phyloP scores from a whole-genome alignment of 2,888 invertebrate genomes.

The Xestoiulus laeticollis region DNA sequence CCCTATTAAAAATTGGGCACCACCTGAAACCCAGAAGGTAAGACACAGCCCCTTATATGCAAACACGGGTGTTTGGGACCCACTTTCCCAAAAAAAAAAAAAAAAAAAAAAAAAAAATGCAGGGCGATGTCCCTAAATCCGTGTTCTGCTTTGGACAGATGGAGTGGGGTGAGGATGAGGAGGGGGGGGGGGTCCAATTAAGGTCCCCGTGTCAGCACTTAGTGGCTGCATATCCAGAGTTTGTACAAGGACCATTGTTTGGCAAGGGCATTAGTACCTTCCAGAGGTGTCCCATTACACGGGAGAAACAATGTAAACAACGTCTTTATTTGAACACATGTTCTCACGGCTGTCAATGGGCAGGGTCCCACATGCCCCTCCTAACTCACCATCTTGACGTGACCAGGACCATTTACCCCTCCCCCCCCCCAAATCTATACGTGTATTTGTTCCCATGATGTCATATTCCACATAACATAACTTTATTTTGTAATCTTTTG shows the following conservation, averaged over 20 bases:
- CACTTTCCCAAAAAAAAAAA: too few relatives aligned
- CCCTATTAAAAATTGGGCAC: too few relatives aligned
- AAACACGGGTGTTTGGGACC: neutral
- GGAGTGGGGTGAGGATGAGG: neutral
- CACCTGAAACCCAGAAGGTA: too few relatives aligned
- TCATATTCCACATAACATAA: too few relatives aligned
- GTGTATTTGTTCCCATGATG: too few relatives aligned
- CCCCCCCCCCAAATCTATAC: too few relatives aligned
- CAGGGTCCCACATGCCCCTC: neutral
- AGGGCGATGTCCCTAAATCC: neutral
- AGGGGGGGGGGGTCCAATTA: neutral
- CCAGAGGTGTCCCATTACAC: neutral
- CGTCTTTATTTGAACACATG: constrained; percentile 37
- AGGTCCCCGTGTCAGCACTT: constrained; percentile 31
- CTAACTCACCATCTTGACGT: too few relatives aligned
- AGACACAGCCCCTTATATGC: too few relatives aligned
- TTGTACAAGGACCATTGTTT: constrained; percentile 22
- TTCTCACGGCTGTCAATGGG: constrained; percentile 8
- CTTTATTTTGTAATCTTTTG: too few relatives aligned
- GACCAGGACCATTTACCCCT: too few relatives aligned
- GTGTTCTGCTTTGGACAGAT: neutral
- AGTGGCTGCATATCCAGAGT: neutral
- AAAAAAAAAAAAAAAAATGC: neutral
- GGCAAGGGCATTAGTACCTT: constrained; percentile 30
- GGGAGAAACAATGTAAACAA: neutral